Conservation (phyloP, 2,888 invertebrate species). For the Microdon myrmicae region DNA sequence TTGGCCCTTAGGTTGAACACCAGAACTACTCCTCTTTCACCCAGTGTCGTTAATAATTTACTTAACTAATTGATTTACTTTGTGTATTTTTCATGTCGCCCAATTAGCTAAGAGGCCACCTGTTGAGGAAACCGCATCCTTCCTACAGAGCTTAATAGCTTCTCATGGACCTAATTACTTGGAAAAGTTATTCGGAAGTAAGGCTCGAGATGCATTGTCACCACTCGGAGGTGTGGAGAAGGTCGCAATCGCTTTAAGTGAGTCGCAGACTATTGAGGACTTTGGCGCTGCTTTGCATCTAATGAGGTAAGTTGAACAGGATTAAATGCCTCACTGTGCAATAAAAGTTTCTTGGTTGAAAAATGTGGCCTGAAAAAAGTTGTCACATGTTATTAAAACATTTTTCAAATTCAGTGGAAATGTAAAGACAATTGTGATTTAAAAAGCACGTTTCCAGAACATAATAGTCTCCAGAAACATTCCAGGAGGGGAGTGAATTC, state of each 20-base stretch:
- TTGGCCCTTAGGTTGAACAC: too few species aligned
- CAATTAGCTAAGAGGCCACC: conserved; percentile 95
- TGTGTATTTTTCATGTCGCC: too few species aligned
- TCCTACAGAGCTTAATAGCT: conserved; percentile 90
- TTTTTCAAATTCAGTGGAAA: too few species aligned
- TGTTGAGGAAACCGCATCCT: conserved; percentile 95
- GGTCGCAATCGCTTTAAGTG: conserved; percentile 92
- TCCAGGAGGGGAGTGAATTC: too few species aligned
- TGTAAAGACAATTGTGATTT: too few species aligned
- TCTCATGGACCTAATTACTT: conserved; percentile 97
- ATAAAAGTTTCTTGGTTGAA: too few species aligned
- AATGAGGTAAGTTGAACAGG: conserved; percentile 64
- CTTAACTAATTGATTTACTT: conserved; percentile 23
- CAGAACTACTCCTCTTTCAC: not conserved
- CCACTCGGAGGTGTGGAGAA: conserved; percentile 94
- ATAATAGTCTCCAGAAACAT: too few species aligned
- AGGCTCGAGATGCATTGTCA: conserved; percentile 89
- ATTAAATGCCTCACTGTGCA: too few species aligned
- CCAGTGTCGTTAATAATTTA: conserved; percentile 12
- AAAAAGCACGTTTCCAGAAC: too few species aligned
- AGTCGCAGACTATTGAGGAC: conserved; percentile 95
- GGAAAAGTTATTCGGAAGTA: conserved; percentile 94
- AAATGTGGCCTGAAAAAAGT: too few species aligned
- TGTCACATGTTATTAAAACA: too few species aligned
- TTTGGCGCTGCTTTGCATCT: conserved; percentile 71